A percentile compares a stretch with the other conserved stretches of the same genome.
Conservation (phyloP, 2,113 vertebrate species). For the Tychaedon coryphoeus region DNA sequence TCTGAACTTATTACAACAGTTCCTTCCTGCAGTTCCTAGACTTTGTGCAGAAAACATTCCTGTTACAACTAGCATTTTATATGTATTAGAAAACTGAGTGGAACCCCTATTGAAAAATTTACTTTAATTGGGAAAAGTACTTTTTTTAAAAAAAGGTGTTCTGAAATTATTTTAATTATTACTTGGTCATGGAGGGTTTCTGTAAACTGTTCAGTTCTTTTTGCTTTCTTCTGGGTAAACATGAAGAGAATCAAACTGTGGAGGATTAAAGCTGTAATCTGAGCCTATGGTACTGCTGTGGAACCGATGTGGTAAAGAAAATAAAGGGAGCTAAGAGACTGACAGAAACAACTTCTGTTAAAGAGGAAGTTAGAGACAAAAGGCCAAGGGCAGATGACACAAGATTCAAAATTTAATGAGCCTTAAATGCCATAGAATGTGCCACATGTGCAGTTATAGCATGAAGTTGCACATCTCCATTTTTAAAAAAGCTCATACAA, state of each 20-base stretch:
- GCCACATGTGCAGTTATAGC: conserved; percentile 16
- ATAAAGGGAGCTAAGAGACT: conserved; percentile 14
- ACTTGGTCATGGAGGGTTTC: not conserved
- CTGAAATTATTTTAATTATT: not conserved
- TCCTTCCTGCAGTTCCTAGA: not conserved
- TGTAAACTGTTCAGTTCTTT: not conserved
- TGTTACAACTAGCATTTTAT: not conserved
- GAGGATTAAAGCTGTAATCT: not conserved
- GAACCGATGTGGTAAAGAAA: not conserved
- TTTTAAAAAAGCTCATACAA: conserved; percentile 14
- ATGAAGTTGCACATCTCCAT: conserved; percentile 27
- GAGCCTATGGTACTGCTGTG: conserved; percentile 3
- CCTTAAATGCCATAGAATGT: conserved; percentile 75
- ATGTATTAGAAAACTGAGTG: not conserved
- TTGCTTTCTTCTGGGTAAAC: not conserved
- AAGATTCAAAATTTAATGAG: conserved; percentile 76
- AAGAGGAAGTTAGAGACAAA: conserved; percentile 61
- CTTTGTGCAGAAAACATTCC: not conserved
- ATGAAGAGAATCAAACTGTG: not conserved
- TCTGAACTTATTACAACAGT: not conserved
- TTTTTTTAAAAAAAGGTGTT: not conserved
- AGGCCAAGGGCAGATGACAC: conserved; percentile 66
- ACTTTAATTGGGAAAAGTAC: not conserved
- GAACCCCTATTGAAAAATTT: not conserved
- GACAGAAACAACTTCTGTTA: conserved; percentile 58